A percentile compares a stretch with the other conserved stretches of the same genome.
Conservation (phyloP, 2,113 vertebrate species). For the Dascyllus trimaculatus region DNA sequence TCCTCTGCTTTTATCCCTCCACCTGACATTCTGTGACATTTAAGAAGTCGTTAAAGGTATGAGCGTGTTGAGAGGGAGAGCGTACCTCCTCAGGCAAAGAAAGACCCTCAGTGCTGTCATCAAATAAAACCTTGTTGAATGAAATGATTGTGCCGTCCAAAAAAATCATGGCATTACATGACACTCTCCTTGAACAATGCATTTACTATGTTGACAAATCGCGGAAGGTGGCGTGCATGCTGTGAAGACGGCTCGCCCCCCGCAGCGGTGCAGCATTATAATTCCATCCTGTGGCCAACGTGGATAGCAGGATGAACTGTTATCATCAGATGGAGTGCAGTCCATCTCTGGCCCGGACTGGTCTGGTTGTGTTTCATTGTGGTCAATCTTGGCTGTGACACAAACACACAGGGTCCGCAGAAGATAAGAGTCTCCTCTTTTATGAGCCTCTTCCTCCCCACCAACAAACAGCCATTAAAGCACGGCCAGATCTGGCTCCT, state of each 20-base stretch:
- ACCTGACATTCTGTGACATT: conserved; percentile 87
- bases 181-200: conserved; percentile 44
- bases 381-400: conserved; percentile 62
- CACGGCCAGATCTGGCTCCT: conserved; percentile 74
- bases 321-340: conserved; percentile 54
- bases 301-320: conserved; percentile 44
- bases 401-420: conserved; percentile 60
- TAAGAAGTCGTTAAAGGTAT: conserved; percentile 87
- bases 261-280: neutral
- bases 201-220: conserved; percentile 72
- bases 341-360: conserved; percentile 28
- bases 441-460: conserved; percentile 77
- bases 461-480: conserved; percentile 78
- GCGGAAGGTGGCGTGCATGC: neutral
- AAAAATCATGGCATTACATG: conserved; percentile 59
- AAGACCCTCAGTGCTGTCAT: conserved; percentile 73
- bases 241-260: conserved; percentile 20
- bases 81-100: conserved; percentile 72
- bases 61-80: conserved; percentile 66
- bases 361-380: conserved; percentile 41
- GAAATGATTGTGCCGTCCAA: conserved; percentile 69
- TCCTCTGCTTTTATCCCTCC: conserved; percentile 79
- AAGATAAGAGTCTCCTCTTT: conserved; percentile 80
- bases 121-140: conserved; percentile 74
- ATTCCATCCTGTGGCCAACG: conserved; percentile 22